Evolutionary conservation across 1,140 invertebrate species (phyloP).

Genomic region (Drosophila lacteicornis): DNA sequence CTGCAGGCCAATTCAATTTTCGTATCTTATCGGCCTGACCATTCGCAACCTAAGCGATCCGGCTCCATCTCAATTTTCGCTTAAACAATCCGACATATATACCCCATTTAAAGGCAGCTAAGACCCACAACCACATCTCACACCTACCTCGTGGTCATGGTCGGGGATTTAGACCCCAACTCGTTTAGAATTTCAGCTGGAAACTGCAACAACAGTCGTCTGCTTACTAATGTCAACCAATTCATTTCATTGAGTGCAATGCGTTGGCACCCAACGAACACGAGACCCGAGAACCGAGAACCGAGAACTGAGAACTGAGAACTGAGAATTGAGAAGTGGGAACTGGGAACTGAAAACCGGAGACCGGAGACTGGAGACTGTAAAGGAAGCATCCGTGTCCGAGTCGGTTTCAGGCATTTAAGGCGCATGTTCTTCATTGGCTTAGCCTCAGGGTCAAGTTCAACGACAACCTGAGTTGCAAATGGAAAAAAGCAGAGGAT

Average conservation of each 20-base stretch:
- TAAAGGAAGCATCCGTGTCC: constrained; percentile 33
- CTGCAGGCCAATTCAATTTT: constrained; percentile 37
- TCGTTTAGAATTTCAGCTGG: constrained; percentile 72
- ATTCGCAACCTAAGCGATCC: constrained; percentile 52
- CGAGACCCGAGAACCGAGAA: constrained; percentile 1
- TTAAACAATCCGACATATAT: constrained; percentile 77
- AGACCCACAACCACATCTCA: constrained; percentile 73
- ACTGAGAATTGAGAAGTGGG: constrained; percentile 1
- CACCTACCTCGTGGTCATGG: constrained; percentile 59
- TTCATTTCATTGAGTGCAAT: constrained; percentile 81
- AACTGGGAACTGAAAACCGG: constrained; percentile 18
- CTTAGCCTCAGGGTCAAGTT: constrained; percentile 81
- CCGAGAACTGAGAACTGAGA: too few species aligned
- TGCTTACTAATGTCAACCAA: constrained; percentile 77
- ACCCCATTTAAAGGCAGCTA: constrained; percentile 76
- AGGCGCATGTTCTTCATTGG: constrained; percentile 74
- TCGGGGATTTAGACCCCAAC: neutral
- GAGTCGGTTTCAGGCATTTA: constrained; percentile 65
- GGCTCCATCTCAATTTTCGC: constrained; percentile 56
- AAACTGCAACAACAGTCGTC: constrained; percentile 53
- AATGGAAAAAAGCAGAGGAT: constrained; percentile 29
- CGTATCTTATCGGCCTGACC: constrained; percentile 60
- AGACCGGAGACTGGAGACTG: constrained; percentile 4
- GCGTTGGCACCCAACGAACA: constrained; percentile 65
- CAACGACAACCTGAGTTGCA: constrained; percentile 54